Base-by-base conservation (phyloP, 2,888 invertebrate species). In the Dicyrtoma fusca region DNA sequence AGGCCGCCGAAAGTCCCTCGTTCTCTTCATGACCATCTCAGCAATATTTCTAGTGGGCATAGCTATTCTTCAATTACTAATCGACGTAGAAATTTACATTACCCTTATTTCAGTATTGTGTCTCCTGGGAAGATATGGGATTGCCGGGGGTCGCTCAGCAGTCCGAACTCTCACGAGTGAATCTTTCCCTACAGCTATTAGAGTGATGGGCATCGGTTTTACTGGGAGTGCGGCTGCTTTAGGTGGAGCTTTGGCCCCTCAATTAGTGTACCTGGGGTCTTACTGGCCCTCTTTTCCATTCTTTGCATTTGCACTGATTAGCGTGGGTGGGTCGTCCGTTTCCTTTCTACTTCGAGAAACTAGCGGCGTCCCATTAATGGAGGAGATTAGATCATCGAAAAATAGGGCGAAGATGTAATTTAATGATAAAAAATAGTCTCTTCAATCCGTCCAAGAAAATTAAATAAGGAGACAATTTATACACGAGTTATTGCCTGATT, bases 1-100 rank as follows among this genome's bases (percentile, higher is more conserved):
- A 13, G 78, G 78, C 8, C 47, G 78, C 25, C 61, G 77, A 21
- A 77, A 69, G 47, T 61, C 78, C 1, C 68, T 76, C 1, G 71
- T 78, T 13, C n/a, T 74, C 1, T 75, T 73, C 59, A 76, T 75
- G 75, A 17, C 51, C 6, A 14, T 75, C 10, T 72, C 69, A 5
- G 70, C 76, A 47, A 23, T 53, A 1, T 72, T 74, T 25, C 57
- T 78, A 42, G 75, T 71, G 0, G 3, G 45, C 2, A 45, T 78
- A n/a, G 74, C 75, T 2, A 17, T 74, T 26, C 57, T 75, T 8
- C 69, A 75, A 55, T 34, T 77, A 6, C 19, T 14, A 17, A n/a
- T 53, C 19, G 21, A 53, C 19, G 11, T 53, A 10, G 53, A 53
- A 4, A 21, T 3, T 8, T 53, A 47, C 8, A 23, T 13, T 0